phyloP scores from a whole-genome alignment of 2,888 invertebrate species.

The Nephrotoma flavescens region DNA sequence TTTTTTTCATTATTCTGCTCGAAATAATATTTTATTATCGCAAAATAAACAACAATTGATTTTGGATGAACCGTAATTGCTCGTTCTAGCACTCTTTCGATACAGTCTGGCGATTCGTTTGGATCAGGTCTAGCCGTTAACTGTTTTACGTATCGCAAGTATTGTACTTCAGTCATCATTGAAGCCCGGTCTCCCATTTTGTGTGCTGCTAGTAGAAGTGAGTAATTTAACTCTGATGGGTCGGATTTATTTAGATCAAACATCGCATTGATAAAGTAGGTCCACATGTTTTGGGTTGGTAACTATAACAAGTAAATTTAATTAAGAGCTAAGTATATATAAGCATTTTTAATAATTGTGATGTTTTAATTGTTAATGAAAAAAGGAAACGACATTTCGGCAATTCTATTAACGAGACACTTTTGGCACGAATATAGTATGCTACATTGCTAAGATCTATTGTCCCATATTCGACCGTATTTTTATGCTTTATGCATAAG shows the following conservation, averaged over 20 bases:
- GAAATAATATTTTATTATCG: constrained; percentile 34
- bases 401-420: too few relatives aligned
- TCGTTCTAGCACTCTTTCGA: constrained; percentile 20
- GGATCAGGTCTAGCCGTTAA: constrained; percentile 10
- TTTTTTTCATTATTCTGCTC: constrained; percentile 29
- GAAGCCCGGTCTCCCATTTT: constrained; percentile 34
- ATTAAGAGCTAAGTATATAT: too few relatives aligned
- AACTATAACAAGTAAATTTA: constrained; percentile 16
- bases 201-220: constrained; percentile 36
- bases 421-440: too few relatives aligned
- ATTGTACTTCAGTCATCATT: constrained; percentile 35
- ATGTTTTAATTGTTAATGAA: too few relatives aligned
- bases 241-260: constrained; percentile 36
- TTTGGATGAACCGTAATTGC: constrained; percentile 33
- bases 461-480: too few relatives aligned
- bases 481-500: too few relatives aligned
- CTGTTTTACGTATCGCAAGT: constrained; percentile 31
- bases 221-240: constrained; percentile 33
- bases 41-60: constrained; percentile 37
- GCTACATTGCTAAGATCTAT: too few relatives aligned
- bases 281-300: constrained; percentile 39
- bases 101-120: background rate
- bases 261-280: constrained; percentile 39
- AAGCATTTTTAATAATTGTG: too few relatives aligned
- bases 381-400: too few relatives aligned